These are phyloP conservation scores for Himalopsyche kuldschensis DNA, from an alignment of 2,888 invertebrate genomes.

Conservation along the genomic window DNA sequence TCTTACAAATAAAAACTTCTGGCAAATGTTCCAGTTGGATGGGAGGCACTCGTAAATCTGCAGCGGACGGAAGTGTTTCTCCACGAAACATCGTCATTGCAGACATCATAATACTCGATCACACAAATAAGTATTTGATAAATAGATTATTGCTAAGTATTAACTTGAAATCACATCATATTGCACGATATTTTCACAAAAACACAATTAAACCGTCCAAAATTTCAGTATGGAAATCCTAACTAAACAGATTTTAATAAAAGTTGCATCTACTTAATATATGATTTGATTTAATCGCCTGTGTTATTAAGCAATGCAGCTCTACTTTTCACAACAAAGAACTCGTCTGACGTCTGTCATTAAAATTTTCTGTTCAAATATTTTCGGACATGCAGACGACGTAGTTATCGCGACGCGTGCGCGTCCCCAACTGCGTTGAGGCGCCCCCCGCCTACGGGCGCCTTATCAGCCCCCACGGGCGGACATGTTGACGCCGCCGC, in stretches of 20 bases:
- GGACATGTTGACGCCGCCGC: neutral
- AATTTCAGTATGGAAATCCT: neutral
- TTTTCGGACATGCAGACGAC: slow-evolving; percentile 45
- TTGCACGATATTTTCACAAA: neutral
- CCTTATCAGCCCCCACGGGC: slow-evolving; percentile 1
- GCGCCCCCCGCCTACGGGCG: slow-evolving; percentile 50
- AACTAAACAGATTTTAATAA: neutral
- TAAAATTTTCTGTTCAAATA: neutral
- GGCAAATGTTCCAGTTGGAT: slow-evolving; percentile 74
- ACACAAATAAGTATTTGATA: slow-evolving; percentile 34
- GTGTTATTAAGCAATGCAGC: neutral
- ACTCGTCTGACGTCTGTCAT: neutral
- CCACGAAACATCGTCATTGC: slow-evolving; percentile 33
- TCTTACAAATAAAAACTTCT: slow-evolving; percentile 70
- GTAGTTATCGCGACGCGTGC: slow-evolving; percentile 51
- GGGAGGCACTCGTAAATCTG: slow-evolving; percentile 70
- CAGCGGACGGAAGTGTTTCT: slow-evolving; percentile 46
- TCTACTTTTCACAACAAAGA: neutral
- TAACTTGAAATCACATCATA: neutral
- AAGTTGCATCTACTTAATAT: neutral
- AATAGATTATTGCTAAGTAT: slow-evolving; percentile 5
- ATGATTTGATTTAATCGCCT: neutral
- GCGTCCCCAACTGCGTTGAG: slow-evolving; percentile 48
- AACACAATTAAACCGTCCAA: neutral
- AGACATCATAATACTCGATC: slow-evolving; percentile 22